A percentile compares a stretch with the other conserved stretches of the same genome.
These are phyloP conservation scores for Theocolax elegans DNA, from an alignment of 1,140 invertebrate species.

Conservation along the genomic window DNA sequence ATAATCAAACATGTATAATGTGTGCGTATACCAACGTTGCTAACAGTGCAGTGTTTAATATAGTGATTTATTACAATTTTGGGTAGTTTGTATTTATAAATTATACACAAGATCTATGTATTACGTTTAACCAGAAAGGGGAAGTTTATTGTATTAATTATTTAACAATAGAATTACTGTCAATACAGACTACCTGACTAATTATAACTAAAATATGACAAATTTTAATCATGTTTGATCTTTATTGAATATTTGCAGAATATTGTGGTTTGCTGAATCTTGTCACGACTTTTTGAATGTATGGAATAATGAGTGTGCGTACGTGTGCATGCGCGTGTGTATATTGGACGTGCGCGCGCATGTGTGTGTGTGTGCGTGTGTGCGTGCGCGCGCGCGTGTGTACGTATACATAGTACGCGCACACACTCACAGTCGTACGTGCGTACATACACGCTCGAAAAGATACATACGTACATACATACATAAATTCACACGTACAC, in stretches of 20 bases:
- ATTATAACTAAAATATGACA: conserved; percentile 59
- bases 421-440: conserved; percentile 51
- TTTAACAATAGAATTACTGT: conserved; percentile 11
- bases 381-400: too few species aligned
- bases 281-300: conserved; percentile 68
- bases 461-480: neutral
- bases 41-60: too few species aligned
- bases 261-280: conserved; percentile 69
- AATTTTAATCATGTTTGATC: conserved; percentile 66
- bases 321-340: too few species aligned
- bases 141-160: conserved; percentile 6
- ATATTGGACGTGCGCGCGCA: too few species aligned
- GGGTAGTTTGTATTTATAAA: conserved; percentile 51
- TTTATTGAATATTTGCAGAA: conserved; percentile 68
- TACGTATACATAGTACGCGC: conserved; percentile 29
- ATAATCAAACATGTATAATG: conserved; percentile 6
- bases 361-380: too few species aligned
- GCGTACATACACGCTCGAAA: conserved; percentile 47
- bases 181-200: conserved; percentile 49
- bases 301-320: conserved; percentile 54
- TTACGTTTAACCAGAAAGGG: neutral
- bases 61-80: conserved; percentile 51
- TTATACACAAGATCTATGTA: too few species aligned
- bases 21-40: conserved; percentile 49
- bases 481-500: too few species aligned